These are phyloP conservation scores for Mystacornis crossleyi DNA, from an alignment of 2,113 vertebrate genomes.

Conservation along the genomic window DNA sequence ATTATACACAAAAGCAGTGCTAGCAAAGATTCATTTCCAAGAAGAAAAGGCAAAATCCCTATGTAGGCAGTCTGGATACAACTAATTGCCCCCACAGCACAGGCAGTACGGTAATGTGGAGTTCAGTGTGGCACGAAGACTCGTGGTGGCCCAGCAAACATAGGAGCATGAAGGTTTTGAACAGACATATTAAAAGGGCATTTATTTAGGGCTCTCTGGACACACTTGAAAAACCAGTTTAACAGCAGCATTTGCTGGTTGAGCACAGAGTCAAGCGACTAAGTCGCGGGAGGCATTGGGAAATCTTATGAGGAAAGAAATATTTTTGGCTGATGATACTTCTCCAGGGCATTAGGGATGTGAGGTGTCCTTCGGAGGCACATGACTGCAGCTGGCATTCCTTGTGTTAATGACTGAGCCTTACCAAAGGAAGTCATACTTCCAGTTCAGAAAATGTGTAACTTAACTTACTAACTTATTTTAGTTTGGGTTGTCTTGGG, in stretches of 20 bases:
- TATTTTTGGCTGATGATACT: background rate
- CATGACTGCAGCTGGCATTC: background rate
- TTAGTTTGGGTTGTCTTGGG: background rate
- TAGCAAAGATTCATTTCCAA: background rate
- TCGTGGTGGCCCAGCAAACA: background rate
- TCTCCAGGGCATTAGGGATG: background rate
- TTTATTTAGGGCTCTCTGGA: background rate
- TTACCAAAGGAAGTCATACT: background rate
- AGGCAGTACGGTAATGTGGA: background rate
- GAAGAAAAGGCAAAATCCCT: background rate
- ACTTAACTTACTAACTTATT: background rate
- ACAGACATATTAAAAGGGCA: background rate
- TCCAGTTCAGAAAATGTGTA: background rate
- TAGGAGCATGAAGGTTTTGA: background rate
- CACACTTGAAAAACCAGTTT: slow-evolving; percentile 9
- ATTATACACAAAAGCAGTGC: background rate
- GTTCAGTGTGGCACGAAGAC: background rate
- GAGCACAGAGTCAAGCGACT: background rate
- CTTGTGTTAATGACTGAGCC: background rate
- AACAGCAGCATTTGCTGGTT: background rate
- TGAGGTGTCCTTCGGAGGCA: background rate
- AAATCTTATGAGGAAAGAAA: background rate
- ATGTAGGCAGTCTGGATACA: background rate
- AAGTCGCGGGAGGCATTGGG: background rate
- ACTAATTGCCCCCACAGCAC: background rate